These are phyloP conservation scores for Unio delphinus DNA, from an alignment of 2,888 invertebrate genomes.

Conservation along the genomic window DNA sequence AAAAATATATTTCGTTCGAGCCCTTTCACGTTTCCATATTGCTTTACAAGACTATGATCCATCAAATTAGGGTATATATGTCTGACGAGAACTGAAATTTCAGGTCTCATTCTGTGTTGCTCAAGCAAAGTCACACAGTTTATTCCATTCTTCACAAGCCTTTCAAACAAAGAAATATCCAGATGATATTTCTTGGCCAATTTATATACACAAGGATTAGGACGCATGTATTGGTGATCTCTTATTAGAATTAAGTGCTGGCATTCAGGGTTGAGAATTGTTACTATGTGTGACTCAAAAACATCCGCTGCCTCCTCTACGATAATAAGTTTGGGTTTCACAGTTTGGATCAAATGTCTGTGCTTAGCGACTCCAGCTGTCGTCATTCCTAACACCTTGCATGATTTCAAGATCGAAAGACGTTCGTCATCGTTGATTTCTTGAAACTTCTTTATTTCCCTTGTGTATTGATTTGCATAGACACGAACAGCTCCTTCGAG, in stretches of 20 bases:
- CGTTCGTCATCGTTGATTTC: constrained; percentile 50
- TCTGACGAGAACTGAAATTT: constrained; percentile 57
- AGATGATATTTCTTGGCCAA: constrained; percentile 79
- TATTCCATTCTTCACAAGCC: constrained; percentile 80
- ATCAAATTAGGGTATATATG: constrained; percentile 60
- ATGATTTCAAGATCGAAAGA: constrained; percentile 39
- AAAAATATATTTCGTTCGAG: constrained; percentile 61
- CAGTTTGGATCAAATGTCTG: constrained; percentile 45
- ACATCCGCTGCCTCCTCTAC: constrained; percentile 94
- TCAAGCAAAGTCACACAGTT: constrained; percentile 70
- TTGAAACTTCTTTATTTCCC: constrained; percentile 19
- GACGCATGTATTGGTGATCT: constrained; percentile 87
- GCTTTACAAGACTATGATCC: constrained; percentile 52
- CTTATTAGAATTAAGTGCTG: constrained; percentile 87
- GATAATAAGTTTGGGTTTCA: constrained; percentile 71
- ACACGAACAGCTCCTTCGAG: constrained; percentile 27
- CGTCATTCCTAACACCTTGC: constrained; percentile 66
- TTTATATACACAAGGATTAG: constrained; percentile 80
- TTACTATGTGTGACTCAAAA: constrained; percentile 85
- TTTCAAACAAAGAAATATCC: constrained; percentile 86
- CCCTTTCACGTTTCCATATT: constrained; percentile 54
- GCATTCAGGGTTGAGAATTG: constrained; percentile 81
- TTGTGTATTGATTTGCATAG: constrained; percentile 31
- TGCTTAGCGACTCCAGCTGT: constrained; percentile 67
- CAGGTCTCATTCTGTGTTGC: constrained; percentile 67